A percentile compares a stretch with the other conserved stretches of the same genome.
phyloP scores from a whole-genome alignment of 2,888 invertebrate genomes.

The Tolmerus cingulatus region DNA sequence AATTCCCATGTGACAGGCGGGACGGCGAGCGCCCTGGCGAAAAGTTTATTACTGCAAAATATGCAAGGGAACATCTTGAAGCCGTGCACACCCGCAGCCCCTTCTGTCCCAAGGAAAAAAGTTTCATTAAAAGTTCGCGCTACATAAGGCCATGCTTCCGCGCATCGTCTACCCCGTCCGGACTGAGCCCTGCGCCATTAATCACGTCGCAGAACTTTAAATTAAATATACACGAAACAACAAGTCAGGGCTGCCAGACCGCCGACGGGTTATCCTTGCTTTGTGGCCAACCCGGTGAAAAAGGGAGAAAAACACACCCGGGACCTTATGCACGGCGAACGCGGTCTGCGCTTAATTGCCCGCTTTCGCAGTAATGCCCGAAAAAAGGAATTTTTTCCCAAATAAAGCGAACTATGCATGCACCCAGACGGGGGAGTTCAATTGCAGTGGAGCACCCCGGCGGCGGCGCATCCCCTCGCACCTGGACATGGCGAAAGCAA shows the following conservation, averaged over 20 bases:
- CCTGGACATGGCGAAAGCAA: not conserved
- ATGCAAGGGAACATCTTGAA: not conserved
- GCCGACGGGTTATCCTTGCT: not conserved
- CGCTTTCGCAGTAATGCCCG: not conserved
- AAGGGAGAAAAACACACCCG: not conserved
- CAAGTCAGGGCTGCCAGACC: not conserved
- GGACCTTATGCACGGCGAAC: not conserved
- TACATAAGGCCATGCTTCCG: not conserved
- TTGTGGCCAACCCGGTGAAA: not conserved
- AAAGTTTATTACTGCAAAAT: not conserved
- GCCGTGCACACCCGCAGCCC: not conserved
- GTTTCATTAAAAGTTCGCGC: not conserved
- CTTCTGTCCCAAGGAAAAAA: not conserved
- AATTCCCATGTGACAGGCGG: not conserved
- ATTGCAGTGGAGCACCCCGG: not conserved
- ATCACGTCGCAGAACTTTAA: not conserved
- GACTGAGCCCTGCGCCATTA: not conserved
- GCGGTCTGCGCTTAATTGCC: not conserved
- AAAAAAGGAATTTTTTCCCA: not conserved
- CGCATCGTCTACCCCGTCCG: not conserved
- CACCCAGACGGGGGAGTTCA: not conserved
- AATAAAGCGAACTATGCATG: not conserved
- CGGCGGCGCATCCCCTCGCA: not conserved
- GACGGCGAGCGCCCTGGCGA: not conserved
- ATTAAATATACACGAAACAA: not conserved